phyloP scores from a whole-genome alignment of 92 coral and sea anemone genomes.

The Parazoanthus darwini region DNA sequence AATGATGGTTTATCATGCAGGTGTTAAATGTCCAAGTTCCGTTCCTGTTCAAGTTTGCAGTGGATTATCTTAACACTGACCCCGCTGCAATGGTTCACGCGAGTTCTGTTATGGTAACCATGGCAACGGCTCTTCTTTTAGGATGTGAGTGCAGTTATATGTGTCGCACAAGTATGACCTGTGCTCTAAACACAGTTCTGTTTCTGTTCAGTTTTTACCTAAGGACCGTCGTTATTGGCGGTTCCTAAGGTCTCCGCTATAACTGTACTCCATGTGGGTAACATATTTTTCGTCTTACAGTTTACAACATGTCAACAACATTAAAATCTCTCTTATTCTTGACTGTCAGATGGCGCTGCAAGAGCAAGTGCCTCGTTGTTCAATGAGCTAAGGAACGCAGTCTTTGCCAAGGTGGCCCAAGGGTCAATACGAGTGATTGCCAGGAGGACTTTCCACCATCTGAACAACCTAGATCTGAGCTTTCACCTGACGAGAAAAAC shows the following conservation, averaged over 20 bases:
- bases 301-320: too few relatives aligned
- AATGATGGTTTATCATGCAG: slow-evolving; percentile 43
- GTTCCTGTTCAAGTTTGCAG: slow-evolving; percentile 88
- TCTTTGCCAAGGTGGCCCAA: slow-evolving; percentile 98
- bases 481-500: slow-evolving; percentile 91
- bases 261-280: too few relatives aligned
- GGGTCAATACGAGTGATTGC: slow-evolving; percentile 92
- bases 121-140: slow-evolving; percentile 80
- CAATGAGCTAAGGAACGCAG: slow-evolving; percentile 95
- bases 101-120: slow-evolving; percentile 74
- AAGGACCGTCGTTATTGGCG: too few relatives aligned
- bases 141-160: slow-evolving; percentile 75
- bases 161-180: too few relatives aligned
- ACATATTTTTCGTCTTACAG: too few relatives aligned
- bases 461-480: slow-evolving; percentile 89
- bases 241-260: too few relatives aligned
- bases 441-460: slow-evolving; percentile 89
- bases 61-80: slow-evolving; percentile 86
- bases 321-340: not conserved
- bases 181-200: too few relatives aligned
- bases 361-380: slow-evolving; percentile 93
- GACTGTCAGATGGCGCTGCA: slow-evolving; percentile 88
- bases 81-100: slow-evolving; percentile 67
- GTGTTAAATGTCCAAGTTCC: slow-evolving; percentile 94
- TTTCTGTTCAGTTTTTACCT: too few relatives aligned